Base-by-base conservation (phyloP, 92 coral and sea anemone genomes). In the Parazoanthus darwini region DNA sequence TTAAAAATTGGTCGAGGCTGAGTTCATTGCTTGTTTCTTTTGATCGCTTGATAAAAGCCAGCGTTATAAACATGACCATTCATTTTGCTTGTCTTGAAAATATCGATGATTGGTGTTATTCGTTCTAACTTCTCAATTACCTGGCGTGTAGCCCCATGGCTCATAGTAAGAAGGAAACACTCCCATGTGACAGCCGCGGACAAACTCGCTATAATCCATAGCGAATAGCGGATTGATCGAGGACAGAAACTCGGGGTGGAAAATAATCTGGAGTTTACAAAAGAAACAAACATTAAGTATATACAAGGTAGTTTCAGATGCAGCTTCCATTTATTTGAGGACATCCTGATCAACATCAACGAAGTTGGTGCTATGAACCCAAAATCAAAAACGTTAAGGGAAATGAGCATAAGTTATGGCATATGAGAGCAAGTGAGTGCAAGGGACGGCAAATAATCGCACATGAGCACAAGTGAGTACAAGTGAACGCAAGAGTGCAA, bases 131-230 rank as follows among this genome's bases (percentile, higher is more conserved):
- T 63, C 59, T 54, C 3, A 11, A 20, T 20, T 93, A 95, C 99
- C 99, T 78, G 99, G 99, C 11, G 99, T 97, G 89, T 97, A 97
- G 35, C 99, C 99, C 99, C 98, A 95, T 0, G 99, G 99, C 72
- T 96, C 99, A 77, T 96, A 96, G 85, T 96, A 96, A 4, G 99
- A 96, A 0, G 99, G 98, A 77, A 96, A 96, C 36, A 96, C 99
- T 22, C 99, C 99, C 86, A 96, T 54, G 88, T 96, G 99, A 82
- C 99, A 96, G 9, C 99, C 99, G 66, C 99, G 99, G 3, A 96
- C 99, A 89, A 96, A 96, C 80, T 96, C 99, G 39, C 94, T 85
- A 77, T 96, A 96, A 25, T 96, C 99, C 98, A 96, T 96, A 29
- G 98, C 95, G 74, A 96, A 91, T 79, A 96, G 92, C 3, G 99